Conservation (phyloP, 2,888 invertebrate genomes). For the Lordiphosa andalusiaca region DNA sequence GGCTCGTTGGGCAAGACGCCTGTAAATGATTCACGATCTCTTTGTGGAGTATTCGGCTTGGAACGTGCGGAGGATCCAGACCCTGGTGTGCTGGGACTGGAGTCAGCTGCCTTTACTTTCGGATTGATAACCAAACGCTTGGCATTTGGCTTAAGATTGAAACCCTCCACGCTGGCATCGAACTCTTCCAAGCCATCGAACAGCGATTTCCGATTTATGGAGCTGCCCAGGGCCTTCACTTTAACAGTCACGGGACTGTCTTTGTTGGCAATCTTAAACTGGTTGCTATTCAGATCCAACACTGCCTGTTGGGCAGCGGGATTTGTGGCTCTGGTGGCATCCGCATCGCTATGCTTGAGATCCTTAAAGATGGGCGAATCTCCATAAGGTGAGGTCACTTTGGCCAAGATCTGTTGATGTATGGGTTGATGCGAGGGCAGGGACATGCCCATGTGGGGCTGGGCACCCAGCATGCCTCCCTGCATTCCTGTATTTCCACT, state of each 20-base stretch:
- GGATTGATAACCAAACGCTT: slow-evolving; percentile 88
- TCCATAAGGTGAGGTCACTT: slow-evolving; percentile 92
- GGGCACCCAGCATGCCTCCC: slow-evolving; percentile 31
- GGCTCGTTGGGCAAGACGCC: slow-evolving; percentile 30
- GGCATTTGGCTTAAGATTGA: slow-evolving; percentile 84
- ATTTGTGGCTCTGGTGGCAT: slow-evolving; percentile 86
- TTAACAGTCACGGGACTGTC: slow-evolving; percentile 82
- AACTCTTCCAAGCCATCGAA: slow-evolving; percentile 94
- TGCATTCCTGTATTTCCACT: slow-evolving; percentile 48
- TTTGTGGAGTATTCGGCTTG: slow-evolving; percentile 6
- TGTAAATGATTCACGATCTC: slow-evolving; percentile 46
- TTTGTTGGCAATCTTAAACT: slow-evolving; percentile 83
- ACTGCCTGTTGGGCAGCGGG: slow-evolving; percentile 86
- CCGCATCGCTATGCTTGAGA: slow-evolving; percentile 82
- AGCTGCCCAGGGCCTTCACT: slow-evolving; percentile 76
- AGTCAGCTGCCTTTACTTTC: slow-evolving; percentile 59
- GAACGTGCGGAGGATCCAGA: slow-evolving; percentile 13
- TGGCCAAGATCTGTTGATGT: slow-evolving; percentile 87
- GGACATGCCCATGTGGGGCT: slow-evolving; percentile 21
- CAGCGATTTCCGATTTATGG: slow-evolving; percentile 84
- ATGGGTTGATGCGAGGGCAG: slow-evolving; percentile 78
- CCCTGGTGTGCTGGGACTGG: slow-evolving; percentile 4
- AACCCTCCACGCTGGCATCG: slow-evolving; percentile 84
- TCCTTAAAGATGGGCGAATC: slow-evolving; percentile 92
- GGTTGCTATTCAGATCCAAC: slow-evolving; percentile 80